These are phyloP conservation scores for Psylliodes chrysocephalus DNA, from an alignment of 2,888 invertebrate genomes.

Conservation along the genomic window DNA sequence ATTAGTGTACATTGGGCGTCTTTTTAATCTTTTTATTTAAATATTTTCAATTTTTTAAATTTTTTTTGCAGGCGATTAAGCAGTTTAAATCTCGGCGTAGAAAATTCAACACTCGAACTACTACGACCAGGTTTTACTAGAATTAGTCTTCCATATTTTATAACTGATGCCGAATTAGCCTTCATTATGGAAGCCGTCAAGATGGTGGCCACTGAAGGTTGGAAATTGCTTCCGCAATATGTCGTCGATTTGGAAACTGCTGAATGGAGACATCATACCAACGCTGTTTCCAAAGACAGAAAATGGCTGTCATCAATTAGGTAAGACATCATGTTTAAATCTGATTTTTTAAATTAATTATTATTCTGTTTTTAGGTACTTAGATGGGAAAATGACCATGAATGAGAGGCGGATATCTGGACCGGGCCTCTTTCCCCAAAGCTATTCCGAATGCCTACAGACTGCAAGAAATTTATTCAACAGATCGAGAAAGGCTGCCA, in stretches of 20 bases:
- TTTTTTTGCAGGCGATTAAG: slow-evolving; percentile 63
- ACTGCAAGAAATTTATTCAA: slow-evolving; percentile 82
- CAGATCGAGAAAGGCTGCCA: slow-evolving; percentile 79
- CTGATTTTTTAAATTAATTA: background rate
- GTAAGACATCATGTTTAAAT: slow-evolving; percentile 19
- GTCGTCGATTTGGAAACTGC: slow-evolving; percentile 88
- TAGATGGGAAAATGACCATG: slow-evolving; percentile 78
- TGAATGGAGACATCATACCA: slow-evolving; percentile 88
- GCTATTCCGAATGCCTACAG: slow-evolving; percentile 80
- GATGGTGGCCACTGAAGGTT: slow-evolving; percentile 89
- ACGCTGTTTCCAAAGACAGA: slow-evolving; percentile 81
- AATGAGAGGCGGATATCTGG: slow-evolving; percentile 78
- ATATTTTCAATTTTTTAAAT: slow-evolving; percentile 41
- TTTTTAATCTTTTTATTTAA: too few species aligned
- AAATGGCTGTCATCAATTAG: slow-evolving; percentile 84
- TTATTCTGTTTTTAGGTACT: slow-evolving; percentile 47
- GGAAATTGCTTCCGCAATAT: slow-evolving; percentile 90
- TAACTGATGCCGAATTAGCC: slow-evolving; percentile 80
- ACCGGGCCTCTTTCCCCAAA: slow-evolving; percentile 78
- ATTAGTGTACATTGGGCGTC: too few species aligned
- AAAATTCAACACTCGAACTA: slow-evolving; percentile 72
- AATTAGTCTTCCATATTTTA: slow-evolving; percentile 87
- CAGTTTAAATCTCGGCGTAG: slow-evolving; percentile 60
- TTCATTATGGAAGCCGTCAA: slow-evolving; percentile 86
- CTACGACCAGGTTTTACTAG: slow-evolving; percentile 88